These are phyloP conservation scores for Pseudomyrmex cubaensis DNA, from an alignment of 1,140 invertebrate genomes.

Conservation along the genomic window DNA sequence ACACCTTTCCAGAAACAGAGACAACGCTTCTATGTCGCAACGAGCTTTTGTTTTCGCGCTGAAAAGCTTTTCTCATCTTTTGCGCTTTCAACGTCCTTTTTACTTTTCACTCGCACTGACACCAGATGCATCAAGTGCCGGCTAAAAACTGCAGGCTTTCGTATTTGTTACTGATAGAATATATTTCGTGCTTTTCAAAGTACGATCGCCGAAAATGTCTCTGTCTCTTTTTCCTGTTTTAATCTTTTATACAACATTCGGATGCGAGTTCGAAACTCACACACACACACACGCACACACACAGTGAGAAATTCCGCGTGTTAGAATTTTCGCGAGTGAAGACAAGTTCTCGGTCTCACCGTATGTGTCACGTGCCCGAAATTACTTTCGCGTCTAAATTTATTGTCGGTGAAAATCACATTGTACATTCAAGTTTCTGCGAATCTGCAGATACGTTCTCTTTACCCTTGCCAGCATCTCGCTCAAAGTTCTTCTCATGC, in stretches of 20 bases:
- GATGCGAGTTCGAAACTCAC: constrained; percentile 4
- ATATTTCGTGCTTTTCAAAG: too few species aligned
- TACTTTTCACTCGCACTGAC: not conserved
- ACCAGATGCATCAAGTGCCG: constrained; percentile 7
- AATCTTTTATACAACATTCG: not conserved
- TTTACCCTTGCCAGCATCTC: constrained; percentile 2
- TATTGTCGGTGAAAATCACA: constrained; percentile 67
- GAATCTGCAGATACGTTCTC: constrained; percentile 26
- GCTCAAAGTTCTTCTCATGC: constrained; percentile 55
- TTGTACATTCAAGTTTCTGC: constrained; percentile 64
- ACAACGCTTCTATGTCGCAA: constrained; percentile 46
- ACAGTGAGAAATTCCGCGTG: not conserved
- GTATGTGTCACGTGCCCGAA: constrained; percentile 31
- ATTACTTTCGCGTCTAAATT: constrained; percentile 53
- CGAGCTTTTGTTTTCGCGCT: constrained; percentile 52
- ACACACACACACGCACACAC: not conserved
- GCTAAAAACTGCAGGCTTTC: not conserved
- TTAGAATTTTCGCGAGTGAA: constrained; percentile 1
- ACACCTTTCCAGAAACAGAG: constrained; percentile 36
- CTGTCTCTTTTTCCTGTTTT: constrained; percentile 3
- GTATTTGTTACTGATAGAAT: not conserved
- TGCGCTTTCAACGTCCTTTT: constrained; percentile 28
- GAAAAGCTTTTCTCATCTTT: constrained; percentile 54
- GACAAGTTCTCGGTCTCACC: not conserved
- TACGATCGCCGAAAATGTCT: not conserved